Evolutionary conservation across 2,888 invertebrate genomes (phyloP).

Genomic region (Synergus japonicus): DNA sequence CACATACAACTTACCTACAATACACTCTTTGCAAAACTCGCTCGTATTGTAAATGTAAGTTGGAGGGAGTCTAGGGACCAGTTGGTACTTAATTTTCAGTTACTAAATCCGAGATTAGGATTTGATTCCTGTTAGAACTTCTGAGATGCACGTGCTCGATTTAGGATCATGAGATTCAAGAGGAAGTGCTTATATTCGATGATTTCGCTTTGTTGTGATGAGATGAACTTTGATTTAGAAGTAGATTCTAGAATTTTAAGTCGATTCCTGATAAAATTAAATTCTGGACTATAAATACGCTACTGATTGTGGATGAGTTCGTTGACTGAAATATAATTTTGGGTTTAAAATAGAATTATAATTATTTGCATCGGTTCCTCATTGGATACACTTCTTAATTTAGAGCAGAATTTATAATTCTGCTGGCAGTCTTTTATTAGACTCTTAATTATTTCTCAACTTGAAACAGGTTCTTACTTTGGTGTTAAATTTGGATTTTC

Average conservation of each 20-base stretch:
- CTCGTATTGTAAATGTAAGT: slow-evolving; percentile 8
- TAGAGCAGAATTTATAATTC: not conserved
- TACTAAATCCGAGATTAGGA: not conserved
- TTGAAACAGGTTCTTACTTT: not conserved
- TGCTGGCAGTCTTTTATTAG: too few species aligned
- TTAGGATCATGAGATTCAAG: not conserved
- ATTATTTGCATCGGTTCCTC: not conserved
- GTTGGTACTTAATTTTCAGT: slow-evolving; percentile 14
- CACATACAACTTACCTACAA: slow-evolving; percentile 28
- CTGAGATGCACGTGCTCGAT: not conserved
- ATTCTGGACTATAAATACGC: too few species aligned
- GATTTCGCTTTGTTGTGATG: not conserved
- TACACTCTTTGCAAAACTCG: slow-evolving; percentile 18
- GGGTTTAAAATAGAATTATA: not conserved
- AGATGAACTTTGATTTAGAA: not conserved
- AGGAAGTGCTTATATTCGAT: not conserved
- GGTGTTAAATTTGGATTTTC: not conserved
- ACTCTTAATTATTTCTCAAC: not conserved
- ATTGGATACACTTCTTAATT: not conserved
- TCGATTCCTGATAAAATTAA: not conserved
- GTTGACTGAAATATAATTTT: not conserved
- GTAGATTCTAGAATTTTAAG: not conserved
- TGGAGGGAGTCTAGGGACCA: slow-evolving; percentile 7
- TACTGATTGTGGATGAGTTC: not conserved
- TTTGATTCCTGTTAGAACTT: not conserved